Evolutionary conservation across 2,113 vertebrate species (phyloP).

Genomic region (Mustela nigripes): DNA sequence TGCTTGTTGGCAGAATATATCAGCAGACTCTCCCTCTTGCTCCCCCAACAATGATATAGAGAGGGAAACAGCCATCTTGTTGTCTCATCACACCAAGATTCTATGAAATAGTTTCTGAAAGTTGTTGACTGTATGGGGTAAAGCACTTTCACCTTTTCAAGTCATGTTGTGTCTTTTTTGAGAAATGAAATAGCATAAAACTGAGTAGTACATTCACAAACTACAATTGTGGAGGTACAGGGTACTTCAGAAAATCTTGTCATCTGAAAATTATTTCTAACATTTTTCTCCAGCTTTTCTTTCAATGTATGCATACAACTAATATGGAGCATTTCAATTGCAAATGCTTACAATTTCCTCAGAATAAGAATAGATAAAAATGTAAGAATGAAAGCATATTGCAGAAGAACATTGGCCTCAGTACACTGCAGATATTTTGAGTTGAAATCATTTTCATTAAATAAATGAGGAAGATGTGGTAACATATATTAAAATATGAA

Average conservation of each 20-base stretch:
- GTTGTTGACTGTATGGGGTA: not conserved
- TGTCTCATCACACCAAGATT: not conserved
- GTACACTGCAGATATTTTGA: not conserved
- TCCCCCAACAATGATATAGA: not conserved
- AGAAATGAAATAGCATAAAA: conserved; percentile 57
- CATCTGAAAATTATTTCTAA: conserved; percentile 54
- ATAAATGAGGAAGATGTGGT: not conserved
- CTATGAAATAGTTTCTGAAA: not conserved
- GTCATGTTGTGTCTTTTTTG: conserved; percentile 26
- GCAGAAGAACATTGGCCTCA: not conserved
- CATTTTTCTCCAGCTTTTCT: conserved; percentile 54
- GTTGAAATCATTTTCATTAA: not conserved
- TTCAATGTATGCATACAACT: conserved; percentile 62
- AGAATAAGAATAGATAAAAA: conserved; percentile 9
- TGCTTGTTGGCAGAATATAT: not conserved
- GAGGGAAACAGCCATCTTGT: not conserved
- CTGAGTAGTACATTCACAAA: conserved; percentile 45
- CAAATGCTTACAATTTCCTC: conserved; percentile 44
- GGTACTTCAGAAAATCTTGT: conserved; percentile 63
- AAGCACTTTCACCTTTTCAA: conserved; percentile 21
- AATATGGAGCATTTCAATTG: conserved; percentile 70
- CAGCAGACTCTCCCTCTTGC: not conserved
- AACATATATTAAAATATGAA: not conserved
- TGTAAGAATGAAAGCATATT: conserved; percentile 24
- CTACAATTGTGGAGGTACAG: conserved; percentile 1